Evolutionary conservation across 2,113 vertebrate species (phyloP), one percentile per base, ranked within the genome.

Genomic region (Ophiodon elongatus): DNA sequence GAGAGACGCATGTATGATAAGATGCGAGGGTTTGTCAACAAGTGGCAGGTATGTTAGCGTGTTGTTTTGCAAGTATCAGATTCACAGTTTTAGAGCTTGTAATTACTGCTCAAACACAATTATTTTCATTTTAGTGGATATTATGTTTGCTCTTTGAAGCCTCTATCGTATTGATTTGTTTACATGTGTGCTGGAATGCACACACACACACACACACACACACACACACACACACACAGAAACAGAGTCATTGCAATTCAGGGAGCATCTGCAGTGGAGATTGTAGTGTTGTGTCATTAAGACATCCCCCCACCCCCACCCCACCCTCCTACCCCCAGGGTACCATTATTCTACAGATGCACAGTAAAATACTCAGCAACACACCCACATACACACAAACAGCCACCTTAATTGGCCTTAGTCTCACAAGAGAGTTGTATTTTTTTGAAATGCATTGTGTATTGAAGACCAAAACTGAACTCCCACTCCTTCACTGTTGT

Each of bases 251-350:
- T 80, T 89, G 76, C 84, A 90, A 92, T 91, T 83, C 89, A 85
- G 67, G 25, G 15, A 71, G 78, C 83, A 82, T 89, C 83, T 67
- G 80, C 67, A 52, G 76, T 77, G 59, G 71, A 90, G 67, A 93
- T 91, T 90, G 87, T 89, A 84, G 64, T 86, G 85, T 83, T 23
- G 43, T 87, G 89, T 90, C 87, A 91, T 93, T 93, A 92, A 91
- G 83, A 90, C 82, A 87, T 57, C 8, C 3, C 78, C 74, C 85
- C 79, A 60, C 80, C 77, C 10, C 54, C n/a, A 2, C 41, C 41
- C 41, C 17, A 17, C 19, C 23, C 7, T 7, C 10, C n/a, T n/a
- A 27, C n/a, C 56, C 14, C 88, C 76, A 83, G 89, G 87, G 91
- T 78, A 72, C 74, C 80, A 83, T 93, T 92, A 92, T 83, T 80